phyloP scores from a whole-genome alignment of 2,113 vertebrate genomes.

The Proteles cristata region DNA sequence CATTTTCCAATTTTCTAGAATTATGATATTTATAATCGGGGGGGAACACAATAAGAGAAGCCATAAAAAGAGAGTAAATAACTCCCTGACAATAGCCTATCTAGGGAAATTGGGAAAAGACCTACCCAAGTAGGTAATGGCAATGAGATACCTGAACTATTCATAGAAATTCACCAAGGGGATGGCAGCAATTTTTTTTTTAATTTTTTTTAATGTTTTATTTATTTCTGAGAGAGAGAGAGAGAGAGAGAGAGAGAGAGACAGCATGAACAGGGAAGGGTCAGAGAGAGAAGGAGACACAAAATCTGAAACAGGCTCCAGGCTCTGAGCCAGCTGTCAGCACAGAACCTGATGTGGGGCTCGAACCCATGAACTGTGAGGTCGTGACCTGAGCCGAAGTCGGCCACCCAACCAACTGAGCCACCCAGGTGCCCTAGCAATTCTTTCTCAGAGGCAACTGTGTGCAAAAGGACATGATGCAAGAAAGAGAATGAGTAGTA shows the following conservation, averaged over 20 bases:
- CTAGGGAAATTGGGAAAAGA: background rate
- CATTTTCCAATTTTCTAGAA: background rate
- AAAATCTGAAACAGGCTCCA: too few relatives aligned
- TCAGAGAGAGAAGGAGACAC: too few relatives aligned
- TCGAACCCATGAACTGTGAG: too few relatives aligned
- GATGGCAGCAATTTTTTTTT: background rate
- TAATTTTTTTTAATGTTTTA: too few relatives aligned
- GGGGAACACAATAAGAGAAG: background rate
- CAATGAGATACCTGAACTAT: background rate
- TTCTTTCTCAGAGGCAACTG: background rate
- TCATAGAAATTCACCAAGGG: background rate
- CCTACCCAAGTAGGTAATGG: background rate
- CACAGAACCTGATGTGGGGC: too few relatives aligned
- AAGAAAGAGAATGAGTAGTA: background rate
- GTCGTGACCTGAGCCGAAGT: too few relatives aligned
- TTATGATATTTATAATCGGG: background rate
- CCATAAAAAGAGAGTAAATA: background rate
- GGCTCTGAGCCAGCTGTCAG: too few relatives aligned
- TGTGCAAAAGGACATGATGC: background rate
- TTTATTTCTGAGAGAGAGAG: too few relatives aligned
- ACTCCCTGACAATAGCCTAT: background rate
- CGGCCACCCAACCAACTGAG: too few relatives aligned
- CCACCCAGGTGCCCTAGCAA: too few relatives aligned
- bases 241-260: too few relatives aligned
- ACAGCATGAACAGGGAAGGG: too few relatives aligned